A percentile compares a stretch with the other conserved stretches of the same genome.
These are phyloP conservation scores for Globodera rostochiensis DNA, from an alignment of 1,140 invertebrate species.

Conservation along the genomic window DNA sequence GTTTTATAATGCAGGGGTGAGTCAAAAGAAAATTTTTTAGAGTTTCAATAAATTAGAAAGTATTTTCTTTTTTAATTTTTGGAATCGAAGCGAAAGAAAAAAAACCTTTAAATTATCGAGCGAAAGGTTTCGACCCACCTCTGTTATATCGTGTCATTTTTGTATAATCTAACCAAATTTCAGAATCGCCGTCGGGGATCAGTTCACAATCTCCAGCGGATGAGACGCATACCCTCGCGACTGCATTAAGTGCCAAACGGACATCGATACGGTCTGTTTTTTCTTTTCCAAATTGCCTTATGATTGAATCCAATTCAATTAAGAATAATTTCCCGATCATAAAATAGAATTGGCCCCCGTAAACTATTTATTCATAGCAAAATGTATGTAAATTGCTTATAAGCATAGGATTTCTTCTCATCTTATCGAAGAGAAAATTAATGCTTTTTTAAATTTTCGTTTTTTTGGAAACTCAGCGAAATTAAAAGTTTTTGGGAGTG, in stretches of 20 bases:
- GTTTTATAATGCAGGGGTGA: too few species aligned
- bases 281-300: neutral
- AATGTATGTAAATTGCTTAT: neutral
- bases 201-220: slow-evolving; percentile 13
- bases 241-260: slow-evolving; percentile 5
- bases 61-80: too few species aligned
- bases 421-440: neutral
- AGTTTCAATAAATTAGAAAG: too few species aligned
- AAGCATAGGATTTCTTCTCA: neutral
- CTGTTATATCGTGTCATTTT: too few species aligned
- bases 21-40: too few species aligned
- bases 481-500: too few species aligned
- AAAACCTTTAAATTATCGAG: too few species aligned
- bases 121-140: too few species aligned
- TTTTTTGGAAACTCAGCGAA: neutral
- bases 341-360: neutral
- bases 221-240: neutral
- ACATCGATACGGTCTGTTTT: slow-evolving; percentile 28
- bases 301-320: neutral
- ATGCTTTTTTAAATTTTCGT: too few species aligned
- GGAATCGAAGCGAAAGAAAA: too few species aligned
- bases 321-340: neutral
- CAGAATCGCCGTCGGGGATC: slow-evolving; percentile 5
- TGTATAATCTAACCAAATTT: neutral
- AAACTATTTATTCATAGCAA: neutral